Evolutionary conservation across 2,113 vertebrate species (phyloP).

Genomic region (Meles meles): DNA sequence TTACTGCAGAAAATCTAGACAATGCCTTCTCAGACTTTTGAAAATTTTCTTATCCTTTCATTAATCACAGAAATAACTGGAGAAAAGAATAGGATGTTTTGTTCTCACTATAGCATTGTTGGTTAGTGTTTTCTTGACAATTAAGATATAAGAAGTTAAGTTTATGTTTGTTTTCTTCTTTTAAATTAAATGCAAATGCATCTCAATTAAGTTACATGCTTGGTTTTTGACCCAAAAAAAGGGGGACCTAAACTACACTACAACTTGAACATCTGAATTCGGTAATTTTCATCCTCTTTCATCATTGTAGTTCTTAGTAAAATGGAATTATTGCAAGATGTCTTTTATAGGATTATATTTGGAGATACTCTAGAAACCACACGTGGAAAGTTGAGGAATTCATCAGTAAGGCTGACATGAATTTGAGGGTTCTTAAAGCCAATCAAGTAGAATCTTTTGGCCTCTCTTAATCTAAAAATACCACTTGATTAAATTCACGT

Average conservation of each 20-base stretch:
- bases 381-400: neutral
- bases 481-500: constrained; percentile 32
- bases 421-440: neutral
- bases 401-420: neutral
- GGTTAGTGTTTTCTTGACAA: neutral
- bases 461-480: constrained; percentile 32
- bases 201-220: neutral
- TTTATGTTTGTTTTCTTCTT: neutral
- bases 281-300: neutral
- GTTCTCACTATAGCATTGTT: neutral
- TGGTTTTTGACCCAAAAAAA: neutral
- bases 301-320: neutral
- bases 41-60: neutral
- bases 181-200: neutral
- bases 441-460: neutral
- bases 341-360: neutral
- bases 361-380: neutral
- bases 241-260: neutral
- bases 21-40: neutral
- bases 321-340: neutral
- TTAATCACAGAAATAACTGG: neutral
- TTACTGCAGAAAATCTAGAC: neutral
- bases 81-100: neutral
- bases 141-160: neutral
- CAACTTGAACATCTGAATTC: neutral